A percentile compares a stretch with the other conserved stretches of the same genome.
phyloP scores from a whole-genome alignment of 2,797 vertebrate genomes.

The Sciaenops ocellatus region DNA sequence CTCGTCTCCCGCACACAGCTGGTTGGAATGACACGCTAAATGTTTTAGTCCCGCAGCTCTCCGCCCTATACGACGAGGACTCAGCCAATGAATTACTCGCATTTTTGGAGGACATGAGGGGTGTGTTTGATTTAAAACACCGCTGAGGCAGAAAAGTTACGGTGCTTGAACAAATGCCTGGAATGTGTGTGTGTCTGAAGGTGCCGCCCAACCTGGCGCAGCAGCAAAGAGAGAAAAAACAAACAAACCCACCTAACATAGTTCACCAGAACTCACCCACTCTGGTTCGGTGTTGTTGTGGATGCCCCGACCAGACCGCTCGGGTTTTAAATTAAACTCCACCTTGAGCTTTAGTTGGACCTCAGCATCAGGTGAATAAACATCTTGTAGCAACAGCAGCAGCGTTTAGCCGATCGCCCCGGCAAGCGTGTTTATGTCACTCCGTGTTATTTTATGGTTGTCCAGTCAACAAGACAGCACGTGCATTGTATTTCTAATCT shows the following conservation, averaged over 20 bases:
- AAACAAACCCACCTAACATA: constrained; percentile 25
- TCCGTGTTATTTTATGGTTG: constrained; percentile 76
- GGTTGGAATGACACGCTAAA: constrained; percentile 32
- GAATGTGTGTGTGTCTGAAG: neutral
- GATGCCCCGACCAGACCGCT: neutral
- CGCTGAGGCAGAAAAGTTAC: fast-evolving
- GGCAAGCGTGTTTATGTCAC: constrained; percentile 34
- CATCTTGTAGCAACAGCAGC: neutral
- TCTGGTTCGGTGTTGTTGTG: neutral
- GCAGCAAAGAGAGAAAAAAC: fast-evolving
- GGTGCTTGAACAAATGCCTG: neutral
- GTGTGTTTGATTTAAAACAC: constrained; percentile 9
- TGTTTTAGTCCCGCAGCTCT: neutral
- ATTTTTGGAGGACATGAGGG: neutral
- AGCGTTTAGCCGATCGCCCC: neutral
- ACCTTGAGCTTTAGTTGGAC: constrained; percentile 23
- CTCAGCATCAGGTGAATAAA: constrained; percentile 65
- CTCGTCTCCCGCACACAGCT: constrained; percentile 54
- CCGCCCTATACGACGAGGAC: neutral
- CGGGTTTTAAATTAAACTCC: neutral
- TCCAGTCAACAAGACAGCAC: constrained; percentile 65
- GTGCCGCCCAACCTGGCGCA: constrained; percentile 34
- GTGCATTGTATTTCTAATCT: constrained; percentile 72
- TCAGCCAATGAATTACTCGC: constrained; percentile 49
- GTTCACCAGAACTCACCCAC: neutral